phyloP scores from a whole-genome alignment of 2,888 invertebrate genomes.

The Yponomeuta malinellus region DNA sequence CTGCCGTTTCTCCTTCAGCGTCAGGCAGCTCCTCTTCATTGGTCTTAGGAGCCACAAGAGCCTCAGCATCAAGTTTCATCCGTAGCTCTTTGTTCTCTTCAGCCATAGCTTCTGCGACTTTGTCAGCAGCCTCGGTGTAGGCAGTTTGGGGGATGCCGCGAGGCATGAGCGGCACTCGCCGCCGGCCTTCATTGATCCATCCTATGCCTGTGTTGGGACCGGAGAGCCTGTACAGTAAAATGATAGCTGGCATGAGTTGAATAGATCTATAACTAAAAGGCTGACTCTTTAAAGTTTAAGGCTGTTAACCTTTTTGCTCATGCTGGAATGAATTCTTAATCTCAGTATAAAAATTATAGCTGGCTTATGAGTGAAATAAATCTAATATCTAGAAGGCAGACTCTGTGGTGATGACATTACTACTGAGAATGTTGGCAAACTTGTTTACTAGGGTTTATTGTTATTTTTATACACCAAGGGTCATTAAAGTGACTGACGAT shows the following conservation, averaged over 20 bases:
- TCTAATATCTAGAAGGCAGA: not conserved
- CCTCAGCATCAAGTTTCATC: constrained; percentile 55
- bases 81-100: constrained; percentile 57
- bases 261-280: not conserved
- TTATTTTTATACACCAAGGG: no score
- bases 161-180: constrained; percentile 88
- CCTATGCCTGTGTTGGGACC: constrained; percentile 82
- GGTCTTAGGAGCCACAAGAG: constrained; percentile 49
- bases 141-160: constrained; percentile 90
- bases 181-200: constrained; percentile 92
- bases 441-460: no score
- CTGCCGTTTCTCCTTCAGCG: constrained; percentile 50
- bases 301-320: not conserved
- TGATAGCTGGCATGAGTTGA: no score
- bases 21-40: constrained; percentile 49
- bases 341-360: no score
- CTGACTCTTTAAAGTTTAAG: not conserved
- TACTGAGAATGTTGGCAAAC: no score
- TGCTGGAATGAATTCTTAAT: not conserved
- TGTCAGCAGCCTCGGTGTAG: constrained; percentile 88
- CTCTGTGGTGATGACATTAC: no score
- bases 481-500: no score
- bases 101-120: constrained; percentile 75
- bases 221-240: constrained; percentile 64
- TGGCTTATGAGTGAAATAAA: not conserved